Evolutionary conservation across 2,888 invertebrate genomes (phyloP).

Genomic region (Erynnis tages): DNA sequence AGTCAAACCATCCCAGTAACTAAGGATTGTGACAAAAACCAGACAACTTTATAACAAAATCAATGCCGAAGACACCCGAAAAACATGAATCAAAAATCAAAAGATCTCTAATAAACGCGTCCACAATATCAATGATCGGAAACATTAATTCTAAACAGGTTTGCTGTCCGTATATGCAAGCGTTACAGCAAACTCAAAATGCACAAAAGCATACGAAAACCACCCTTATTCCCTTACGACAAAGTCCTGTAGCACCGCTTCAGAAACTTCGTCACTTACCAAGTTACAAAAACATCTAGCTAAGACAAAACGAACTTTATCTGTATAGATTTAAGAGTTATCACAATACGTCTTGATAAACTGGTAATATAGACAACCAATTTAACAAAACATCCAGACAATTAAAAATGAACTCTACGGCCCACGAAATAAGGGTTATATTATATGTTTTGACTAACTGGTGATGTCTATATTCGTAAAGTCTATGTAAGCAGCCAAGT

Average conservation of each 20-base stretch:
- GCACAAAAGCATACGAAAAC: neutral
- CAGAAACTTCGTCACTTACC: neutral
- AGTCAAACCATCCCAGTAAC: too few species aligned
- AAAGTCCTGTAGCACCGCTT: neutral
- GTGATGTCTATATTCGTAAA: slow-evolving; percentile 19
- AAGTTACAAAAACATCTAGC: neutral
- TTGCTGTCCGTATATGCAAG: slow-evolving; percentile 16
- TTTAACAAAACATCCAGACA: neutral
- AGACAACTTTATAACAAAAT: too few species aligned
- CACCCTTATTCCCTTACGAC: neutral
- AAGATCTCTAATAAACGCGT: slow-evolving; percentile 12
- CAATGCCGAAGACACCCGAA: neutral
- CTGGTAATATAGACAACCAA: neutral
- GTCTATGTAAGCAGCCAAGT: slow-evolving; percentile 17
- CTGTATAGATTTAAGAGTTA: neutral
- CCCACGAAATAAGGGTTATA: neutral
- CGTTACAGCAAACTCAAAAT: neutral
- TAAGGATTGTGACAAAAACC: too few species aligned
- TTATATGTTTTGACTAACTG: neutral
- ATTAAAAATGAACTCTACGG: neutral
- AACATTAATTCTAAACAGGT: slow-evolving; percentile 31
- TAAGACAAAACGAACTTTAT: slow-evolving; percentile 6
- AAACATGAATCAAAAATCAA: neutral
- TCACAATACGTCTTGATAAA: neutral
- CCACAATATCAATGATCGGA: slow-evolving; percentile 27